Conservation (phyloP, 2,888 invertebrate species). For the Trisateles emortualis region DNA sequence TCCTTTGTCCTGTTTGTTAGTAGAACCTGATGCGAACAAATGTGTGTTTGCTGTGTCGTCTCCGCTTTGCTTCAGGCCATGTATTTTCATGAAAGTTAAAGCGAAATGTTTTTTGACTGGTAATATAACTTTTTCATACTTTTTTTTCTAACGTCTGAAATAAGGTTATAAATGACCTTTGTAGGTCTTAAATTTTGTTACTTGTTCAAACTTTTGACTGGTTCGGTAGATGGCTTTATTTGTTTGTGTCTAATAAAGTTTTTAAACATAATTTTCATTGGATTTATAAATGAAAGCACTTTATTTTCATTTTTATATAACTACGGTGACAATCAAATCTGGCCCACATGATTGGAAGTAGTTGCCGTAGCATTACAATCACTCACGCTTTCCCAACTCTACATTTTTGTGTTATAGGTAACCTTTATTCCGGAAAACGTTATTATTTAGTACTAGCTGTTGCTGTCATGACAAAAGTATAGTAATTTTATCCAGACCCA, state of each 20-base stretch:
- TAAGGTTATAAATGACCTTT: constrained; percentile 32
- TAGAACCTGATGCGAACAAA: constrained; percentile 66
- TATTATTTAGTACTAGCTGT: too few relatives aligned
- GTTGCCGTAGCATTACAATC: too few relatives aligned
- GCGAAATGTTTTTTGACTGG: constrained; percentile 52
- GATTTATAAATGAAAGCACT: constrained; percentile 20
- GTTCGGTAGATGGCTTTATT: constrained; percentile 34
- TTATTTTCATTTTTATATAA: constrained; percentile 16
- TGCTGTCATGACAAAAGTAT: too few relatives aligned
- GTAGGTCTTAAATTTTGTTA: constrained; percentile 24
- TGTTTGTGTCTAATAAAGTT: constrained; percentile 36
- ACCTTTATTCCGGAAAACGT: too few relatives aligned
- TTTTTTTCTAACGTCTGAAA: constrained; percentile 45
- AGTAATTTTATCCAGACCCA: too few relatives aligned
- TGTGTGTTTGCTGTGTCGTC: constrained; percentile 67
- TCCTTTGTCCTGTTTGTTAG: constrained; percentile 72
- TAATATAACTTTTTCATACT: constrained; percentile 57
- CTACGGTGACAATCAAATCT: too few relatives aligned
- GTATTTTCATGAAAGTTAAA: constrained; percentile 60
- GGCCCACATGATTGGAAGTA: too few relatives aligned
- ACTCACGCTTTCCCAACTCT: too few relatives aligned
- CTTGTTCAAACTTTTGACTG: constrained; percentile 29
- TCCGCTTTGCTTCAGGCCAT: constrained; percentile 51
- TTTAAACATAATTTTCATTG: constrained; percentile 14
- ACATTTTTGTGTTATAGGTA: too few relatives aligned